Conservation (phyloP, 2,888 invertebrate species). For the Acrobasis consociella region DNA sequence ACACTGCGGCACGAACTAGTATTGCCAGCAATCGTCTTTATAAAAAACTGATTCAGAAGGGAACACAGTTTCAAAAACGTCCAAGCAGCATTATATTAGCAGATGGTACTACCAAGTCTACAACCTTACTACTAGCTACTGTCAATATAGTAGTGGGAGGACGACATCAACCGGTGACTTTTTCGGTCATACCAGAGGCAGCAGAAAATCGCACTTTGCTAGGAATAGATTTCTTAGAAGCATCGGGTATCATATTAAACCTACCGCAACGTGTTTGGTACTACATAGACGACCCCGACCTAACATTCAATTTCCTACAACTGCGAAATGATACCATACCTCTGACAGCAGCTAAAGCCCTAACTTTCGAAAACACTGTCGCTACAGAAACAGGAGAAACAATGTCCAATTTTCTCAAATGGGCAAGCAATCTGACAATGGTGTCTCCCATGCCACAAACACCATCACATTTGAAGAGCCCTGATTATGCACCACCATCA, state of each 20-base stretch:
- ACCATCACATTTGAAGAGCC: too few species aligned
- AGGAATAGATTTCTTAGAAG: slow-evolving; percentile 32
- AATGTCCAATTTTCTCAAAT: too few species aligned
- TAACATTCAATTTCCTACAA: neutral
- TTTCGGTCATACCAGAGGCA: slow-evolving; percentile 24
- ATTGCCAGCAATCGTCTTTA: slow-evolving; percentile 30
- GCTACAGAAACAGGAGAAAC: too few species aligned
- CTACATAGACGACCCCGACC: slow-evolving; percentile 27
- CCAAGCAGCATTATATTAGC: neutral
- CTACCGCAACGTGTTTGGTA: slow-evolving; percentile 30
- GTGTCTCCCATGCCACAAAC: too few species aligned
- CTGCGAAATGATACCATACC: too few species aligned
- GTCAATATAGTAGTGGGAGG: slow-evolving; percentile 9
- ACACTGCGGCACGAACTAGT: slow-evolving; percentile 34
- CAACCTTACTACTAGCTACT: neutral
- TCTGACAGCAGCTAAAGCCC: too few species aligned
- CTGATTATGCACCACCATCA: too few species aligned
- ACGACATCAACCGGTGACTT: slow-evolving; percentile 9
- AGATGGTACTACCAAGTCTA: neutral
- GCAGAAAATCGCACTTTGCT: slow-evolving; percentile 27
- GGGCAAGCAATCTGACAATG: too few species aligned
- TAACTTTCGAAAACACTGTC: neutral
- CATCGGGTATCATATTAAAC: slow-evolving; percentile 27
- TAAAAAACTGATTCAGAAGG: neutral
- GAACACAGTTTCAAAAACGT: neutral